Evolutionary conservation across 2,797 vertebrate species (phyloP), one percentile per base, ranked within the genome.

Genomic region (Aulostomus chinensis): DNA sequence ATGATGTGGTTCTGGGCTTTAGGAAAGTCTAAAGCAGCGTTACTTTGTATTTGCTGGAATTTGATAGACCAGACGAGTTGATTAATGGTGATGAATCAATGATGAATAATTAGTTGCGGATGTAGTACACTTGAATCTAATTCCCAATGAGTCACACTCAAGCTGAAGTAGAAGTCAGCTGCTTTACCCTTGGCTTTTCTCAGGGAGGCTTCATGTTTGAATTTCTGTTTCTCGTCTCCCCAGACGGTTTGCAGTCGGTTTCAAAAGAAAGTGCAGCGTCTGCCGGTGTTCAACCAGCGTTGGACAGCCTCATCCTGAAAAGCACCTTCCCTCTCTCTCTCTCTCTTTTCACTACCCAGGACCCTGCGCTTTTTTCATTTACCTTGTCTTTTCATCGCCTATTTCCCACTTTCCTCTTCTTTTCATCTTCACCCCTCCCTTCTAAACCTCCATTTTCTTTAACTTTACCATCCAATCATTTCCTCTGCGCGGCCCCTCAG

Each of bases 391-490:
- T 35, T 59, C 24, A 12, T 46, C 4, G 28, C 33, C 6, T 18
- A 47, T 49, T 60, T 58, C 43, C 54, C 40, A 34, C 35, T 52
- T 26, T 21, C 31, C 21, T 36, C 18, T 3, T 38, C 25, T 36
- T 61, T 66, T 66, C 42, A 66, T 74, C 39, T 25, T 20, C 33
- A 31, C 7, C 25, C 31, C 15, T 43, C 33, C 35, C 37, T 14
- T 25, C 15, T 53, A 46, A 67, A 37, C 46, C 40, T 52, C 40
- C 13, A 29, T 66, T 66, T 65, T 63, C 59, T 64, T 24, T 4
- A 54, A 41, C 50, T 39, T 59, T 52, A 10, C 20, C 53, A 48
- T 57, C 25, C 25, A 57, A 37, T 73, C 39, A 13, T 14, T 20
- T 35, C 17, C 39, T 53, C 34, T 54, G 17, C 35, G 21, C 13